A percentile compares a stretch with the other conserved stretches of the same genome.
These are phyloP conservation scores for Notocelia uddmanniana DNA, from an alignment of 2,888 invertebrate genomes.

Conservation along the genomic window DNA sequence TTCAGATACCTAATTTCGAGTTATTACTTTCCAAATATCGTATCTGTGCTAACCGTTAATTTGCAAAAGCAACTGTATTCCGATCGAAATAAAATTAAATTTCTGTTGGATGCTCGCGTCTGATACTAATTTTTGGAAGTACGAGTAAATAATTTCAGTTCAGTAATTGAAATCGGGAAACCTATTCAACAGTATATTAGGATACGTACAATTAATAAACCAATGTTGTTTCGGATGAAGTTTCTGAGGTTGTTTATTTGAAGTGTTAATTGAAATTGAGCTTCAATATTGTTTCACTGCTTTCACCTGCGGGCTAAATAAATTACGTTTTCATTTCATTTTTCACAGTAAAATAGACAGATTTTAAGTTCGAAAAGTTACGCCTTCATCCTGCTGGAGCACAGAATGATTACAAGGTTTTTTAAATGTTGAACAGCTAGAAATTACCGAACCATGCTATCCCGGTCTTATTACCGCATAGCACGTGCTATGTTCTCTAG, in stretches of 20 bases:
- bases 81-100: neutral
- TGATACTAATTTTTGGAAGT: neutral
- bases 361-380: no score
- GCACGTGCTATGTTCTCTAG: no score
- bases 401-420: no score
- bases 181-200: neutral
- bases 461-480: no score
- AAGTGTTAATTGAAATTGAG: neutral
- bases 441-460: no score
- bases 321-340: no score
- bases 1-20: slow-evolving; percentile 1
- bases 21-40: neutral
- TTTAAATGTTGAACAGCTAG: no score
- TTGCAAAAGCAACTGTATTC: neutral
- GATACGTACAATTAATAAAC: neutral
- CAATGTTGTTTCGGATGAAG: neutral
- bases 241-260: slow-evolving; percentile 2
- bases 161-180: slow-evolving; percentile 8
- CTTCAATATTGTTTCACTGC: neutral
- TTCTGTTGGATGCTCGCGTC: neutral
- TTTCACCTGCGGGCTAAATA: neutral
- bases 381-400: no score
- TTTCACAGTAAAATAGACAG: no score
- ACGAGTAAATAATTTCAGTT: neutral
- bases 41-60: neutral